phyloP scores from a whole-genome alignment of 2,888 invertebrate genomes.

The Eristalis pertinax region DNA sequence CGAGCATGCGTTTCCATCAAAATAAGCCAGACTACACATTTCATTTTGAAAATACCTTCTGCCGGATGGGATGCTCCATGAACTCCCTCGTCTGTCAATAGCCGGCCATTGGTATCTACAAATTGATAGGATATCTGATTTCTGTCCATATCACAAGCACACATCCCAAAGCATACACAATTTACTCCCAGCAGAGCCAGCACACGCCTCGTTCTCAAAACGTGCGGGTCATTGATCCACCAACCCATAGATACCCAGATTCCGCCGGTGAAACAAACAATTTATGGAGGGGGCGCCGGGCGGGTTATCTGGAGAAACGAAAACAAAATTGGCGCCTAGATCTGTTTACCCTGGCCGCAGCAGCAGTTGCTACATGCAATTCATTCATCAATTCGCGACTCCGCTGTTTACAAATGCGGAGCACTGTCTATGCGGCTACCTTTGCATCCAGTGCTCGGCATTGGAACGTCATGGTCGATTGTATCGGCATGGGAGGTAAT shows the following conservation, averaged over 20 bases:
- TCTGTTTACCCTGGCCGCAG: constrained; percentile 60
- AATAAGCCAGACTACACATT: neutral
- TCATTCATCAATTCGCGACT: constrained; percentile 59
- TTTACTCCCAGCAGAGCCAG: neutral
- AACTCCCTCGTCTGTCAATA: neutral
- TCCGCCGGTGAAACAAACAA: constrained; percentile 62
- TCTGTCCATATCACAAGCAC: neutral
- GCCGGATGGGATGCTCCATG: neutral
- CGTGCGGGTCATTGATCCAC: constrained; percentile 57
- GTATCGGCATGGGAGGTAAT: constrained; percentile 32
- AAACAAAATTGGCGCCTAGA: constrained; percentile 65
- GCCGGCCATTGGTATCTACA: too few species aligned
- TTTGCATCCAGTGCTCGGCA: constrained; percentile 25
- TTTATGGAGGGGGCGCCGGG: constrained; percentile 5
- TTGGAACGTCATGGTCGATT: constrained; percentile 23
- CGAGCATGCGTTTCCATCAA: neutral
- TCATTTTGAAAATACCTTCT: neutral
- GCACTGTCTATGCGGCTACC: constrained; percentile 43
- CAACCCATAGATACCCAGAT: constrained; percentile 50
- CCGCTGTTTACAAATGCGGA: constrained; percentile 57
- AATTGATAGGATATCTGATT: neutral
- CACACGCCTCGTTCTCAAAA: constrained; percentile 1
- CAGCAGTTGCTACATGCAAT: constrained; percentile 37
- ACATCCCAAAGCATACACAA: neutral
- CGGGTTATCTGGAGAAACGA: constrained; percentile 30